Base-by-base conservation (phyloP, 2,797 vertebrate species). In the Antrozous pallidus region DNA sequence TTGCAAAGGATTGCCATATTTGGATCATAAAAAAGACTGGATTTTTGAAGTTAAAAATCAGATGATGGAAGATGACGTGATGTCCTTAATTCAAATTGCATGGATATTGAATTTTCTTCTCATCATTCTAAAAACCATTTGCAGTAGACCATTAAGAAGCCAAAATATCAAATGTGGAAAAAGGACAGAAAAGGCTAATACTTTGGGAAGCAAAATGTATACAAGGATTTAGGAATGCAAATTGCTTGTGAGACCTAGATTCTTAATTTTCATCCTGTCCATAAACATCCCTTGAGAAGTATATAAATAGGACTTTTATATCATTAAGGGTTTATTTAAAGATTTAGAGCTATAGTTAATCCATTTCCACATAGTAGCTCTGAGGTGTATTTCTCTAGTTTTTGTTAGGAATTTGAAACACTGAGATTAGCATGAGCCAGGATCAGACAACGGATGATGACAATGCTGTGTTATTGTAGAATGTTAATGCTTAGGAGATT, bases 391-490 rank as follows among this genome's bases (percentile, higher is more conserved):
- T 98, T 97, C 96, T 97, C 63, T 74, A 75, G 74, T 96, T 98
- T 97, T 97, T 97, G 93, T 96, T 97, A 96, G 98, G 97, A 97
- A 98, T 98, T 98, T 98, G 98, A 98, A 98, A 98, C 82, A 98
- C 97, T 96, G 67, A 96, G 97, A 96, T 98, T 98, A 98, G 95
- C 97, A 96, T 65, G 94, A 97, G 97, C 97, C 97, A 87, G 97
- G 96, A 98, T 97, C 97, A 95, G 96, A 99, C 97, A 98, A 98
- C 98, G 98, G 98, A 98, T 98, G 98, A 98, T 98, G 98, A 98
- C 98, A 99, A 98, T 98, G 97, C 97, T 96, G 97, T 98, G 98
- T 98, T 98, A 96, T 97, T 98, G 90, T 3, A 18, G 97, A 93
- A 97, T 94, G 28, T 97, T 97, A 98, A 97, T 47, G 92, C 98